Evolutionary conservation across 2,113 vertebrate genomes (phyloP).

Genomic region (Apistogramma diplotaenia): DNA sequence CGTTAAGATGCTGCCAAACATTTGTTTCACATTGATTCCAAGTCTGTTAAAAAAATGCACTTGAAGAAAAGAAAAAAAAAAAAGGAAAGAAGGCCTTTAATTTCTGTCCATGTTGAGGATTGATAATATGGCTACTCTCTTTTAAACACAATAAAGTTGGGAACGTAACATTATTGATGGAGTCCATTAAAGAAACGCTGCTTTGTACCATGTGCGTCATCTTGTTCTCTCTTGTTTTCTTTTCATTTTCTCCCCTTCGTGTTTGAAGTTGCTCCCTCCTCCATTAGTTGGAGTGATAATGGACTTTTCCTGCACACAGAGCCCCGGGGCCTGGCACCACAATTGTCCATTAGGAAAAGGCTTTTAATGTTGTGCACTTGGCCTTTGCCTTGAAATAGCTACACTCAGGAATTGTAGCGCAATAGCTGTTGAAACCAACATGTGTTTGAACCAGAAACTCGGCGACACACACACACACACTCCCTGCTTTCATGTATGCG

Average conservation of each 20-base stretch:
- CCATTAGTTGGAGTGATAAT: constrained; percentile 67
- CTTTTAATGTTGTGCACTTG: constrained; percentile 43
- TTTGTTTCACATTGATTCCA: constrained; percentile 72
- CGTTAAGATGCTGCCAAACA: constrained; percentile 68
- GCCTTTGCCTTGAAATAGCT: constrained; percentile 47
- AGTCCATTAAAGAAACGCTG: constrained; percentile 63
- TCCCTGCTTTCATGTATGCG: constrained; percentile 15
- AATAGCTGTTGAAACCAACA: not conserved
- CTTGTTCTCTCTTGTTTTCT: constrained; percentile 57
- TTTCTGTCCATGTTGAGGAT: constrained; percentile 54
- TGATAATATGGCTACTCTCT: constrained; percentile 51
- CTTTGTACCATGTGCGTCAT: constrained; percentile 61
- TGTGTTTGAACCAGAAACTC: constrained; percentile 8
- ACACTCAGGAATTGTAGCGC: not conserved
- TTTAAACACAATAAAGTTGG: constrained; percentile 60
- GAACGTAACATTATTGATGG: constrained; percentile 64
- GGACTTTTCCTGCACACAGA: constrained; percentile 64
- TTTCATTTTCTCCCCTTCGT: constrained; percentile 44
- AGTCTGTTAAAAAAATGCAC: constrained; percentile 49
- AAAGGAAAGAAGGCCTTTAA: constrained; percentile 33
- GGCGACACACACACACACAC: not conserved
- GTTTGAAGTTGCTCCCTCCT: constrained; percentile 51
- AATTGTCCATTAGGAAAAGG: constrained; percentile 52
- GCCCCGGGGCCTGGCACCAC: constrained; percentile 55
- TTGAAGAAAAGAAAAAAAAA: constrained; percentile 13